Percentiles rank a stretch among this genome's conserved stretches.
These are phyloP conservation scores for Drepanosiphum platanoidis DNA, from an alignment of 2,888 invertebrate species.

Conservation along the genomic window DNA sequence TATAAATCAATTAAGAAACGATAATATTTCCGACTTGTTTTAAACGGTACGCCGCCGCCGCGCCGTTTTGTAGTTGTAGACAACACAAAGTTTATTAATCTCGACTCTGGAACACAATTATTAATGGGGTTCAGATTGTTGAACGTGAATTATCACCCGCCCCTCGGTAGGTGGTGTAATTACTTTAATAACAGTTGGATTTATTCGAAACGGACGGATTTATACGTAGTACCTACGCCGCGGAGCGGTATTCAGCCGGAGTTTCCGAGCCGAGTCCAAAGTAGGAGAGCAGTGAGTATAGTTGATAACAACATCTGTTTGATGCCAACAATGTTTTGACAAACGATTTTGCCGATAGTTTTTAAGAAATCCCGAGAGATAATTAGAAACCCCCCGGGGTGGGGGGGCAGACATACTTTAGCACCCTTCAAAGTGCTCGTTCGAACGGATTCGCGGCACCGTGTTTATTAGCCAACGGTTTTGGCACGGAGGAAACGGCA, in stretches of 20 bases:
- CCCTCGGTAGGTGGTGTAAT: background rate
- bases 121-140: background rate
- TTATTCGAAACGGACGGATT: background rate
- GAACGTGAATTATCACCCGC: background rate
- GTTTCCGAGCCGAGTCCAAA: background rate
- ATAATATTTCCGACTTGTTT: too few species aligned
- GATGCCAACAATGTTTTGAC: background rate
- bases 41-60: too few species aligned
- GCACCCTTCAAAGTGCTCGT: conserved; percentile 2
- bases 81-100: background rate
- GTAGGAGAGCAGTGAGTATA: background rate
- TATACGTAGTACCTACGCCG: background rate
- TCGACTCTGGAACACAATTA: background rate
- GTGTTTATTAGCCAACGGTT: background rate
- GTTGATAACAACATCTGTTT: background rate
- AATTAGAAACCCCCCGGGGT: background rate
- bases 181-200: background rate
- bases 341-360: background rate
- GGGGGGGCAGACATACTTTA: background rate
- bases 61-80: too few species aligned
- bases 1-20: too few species aligned
- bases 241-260: background rate
- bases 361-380: background rate
- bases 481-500: background rate
- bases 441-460: background rate